These are phyloP conservation scores for Blastomussa wellsi DNA, from an alignment of 92 coral and sea anemone genomes.

Conservation along the genomic window DNA sequence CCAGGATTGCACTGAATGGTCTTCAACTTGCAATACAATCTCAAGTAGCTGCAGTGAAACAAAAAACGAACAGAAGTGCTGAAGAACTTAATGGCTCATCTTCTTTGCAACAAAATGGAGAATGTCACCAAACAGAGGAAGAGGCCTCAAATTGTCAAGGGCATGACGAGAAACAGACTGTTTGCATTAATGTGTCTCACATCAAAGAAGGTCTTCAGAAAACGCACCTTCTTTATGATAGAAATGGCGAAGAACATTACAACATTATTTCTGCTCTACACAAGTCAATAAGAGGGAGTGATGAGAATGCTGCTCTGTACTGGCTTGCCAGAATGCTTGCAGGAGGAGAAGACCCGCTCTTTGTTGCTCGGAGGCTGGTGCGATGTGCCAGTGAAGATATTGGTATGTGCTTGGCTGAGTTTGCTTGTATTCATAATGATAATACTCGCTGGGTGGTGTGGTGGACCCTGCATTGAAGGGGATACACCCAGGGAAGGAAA, in stretches of 20 bases:
- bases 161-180: background rate
- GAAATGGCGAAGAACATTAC: slow-evolving; percentile 93
- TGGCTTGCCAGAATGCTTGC: slow-evolving; percentile 97
- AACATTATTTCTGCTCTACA: slow-evolving; percentile 95
- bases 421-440: background rate
- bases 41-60: slow-evolving; percentile 63
- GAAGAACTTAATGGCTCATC: background rate
- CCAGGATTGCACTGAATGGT: slow-evolving; percentile 95
- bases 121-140: background rate
- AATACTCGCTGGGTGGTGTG: no score
- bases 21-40: slow-evolving; percentile 96
- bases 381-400: slow-evolving; percentile 97
- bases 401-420: slow-evolving; percentile 61
- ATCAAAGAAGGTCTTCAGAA: slow-evolving; percentile 89
- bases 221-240: slow-evolving; percentile 88
- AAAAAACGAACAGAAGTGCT: background rate
- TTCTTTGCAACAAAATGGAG: slow-evolving; percentile 14
- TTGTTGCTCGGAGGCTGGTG: slow-evolving; percentile 90
- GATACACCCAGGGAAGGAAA: no score
- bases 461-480: no score
- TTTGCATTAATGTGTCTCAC: slow-evolving; percentile 66
- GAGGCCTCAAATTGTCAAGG: background rate
- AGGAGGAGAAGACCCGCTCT: slow-evolving; percentile 96
- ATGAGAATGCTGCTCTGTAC: slow-evolving; percentile 93
- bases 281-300: slow-evolving; percentile 94